phyloP scores from a whole-genome alignment of 35 echinoderm and acorn worm genomes.

The Diadema setosum region DNA sequence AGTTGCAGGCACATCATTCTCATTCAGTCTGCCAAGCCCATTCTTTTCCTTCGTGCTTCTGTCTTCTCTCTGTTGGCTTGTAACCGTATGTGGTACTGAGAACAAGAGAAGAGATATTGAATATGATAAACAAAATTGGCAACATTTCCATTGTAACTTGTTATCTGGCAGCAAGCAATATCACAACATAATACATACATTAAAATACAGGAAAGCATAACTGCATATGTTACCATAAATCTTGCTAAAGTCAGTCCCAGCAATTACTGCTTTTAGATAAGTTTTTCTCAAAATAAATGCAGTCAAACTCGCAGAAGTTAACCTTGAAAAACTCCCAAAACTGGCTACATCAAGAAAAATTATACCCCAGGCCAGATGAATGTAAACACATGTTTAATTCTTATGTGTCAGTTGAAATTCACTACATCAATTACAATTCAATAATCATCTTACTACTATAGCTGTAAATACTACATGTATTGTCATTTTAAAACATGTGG shows the following conservation, averaged over 20 bases:
- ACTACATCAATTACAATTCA: no score
- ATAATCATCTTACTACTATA: no score
- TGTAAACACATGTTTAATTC: no score
- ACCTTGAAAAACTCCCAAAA: no score
- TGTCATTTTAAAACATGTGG: no score
- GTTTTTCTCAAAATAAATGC: no score
- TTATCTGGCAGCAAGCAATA: neutral
- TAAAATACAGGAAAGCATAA: neutral
- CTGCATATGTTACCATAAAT: neutral
- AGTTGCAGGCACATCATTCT: neutral
- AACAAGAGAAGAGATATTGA: neutral
- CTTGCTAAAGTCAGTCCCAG: neutral
- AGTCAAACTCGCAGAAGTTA: no score
- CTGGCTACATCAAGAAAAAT: no score
- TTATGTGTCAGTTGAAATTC: no score
- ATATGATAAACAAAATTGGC: neutral
- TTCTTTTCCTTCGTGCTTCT: slow-evolving; percentile 8
- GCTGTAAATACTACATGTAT: no score
- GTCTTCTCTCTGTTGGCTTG: slow-evolving; percentile 33
- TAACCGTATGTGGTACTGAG: slow-evolving; percentile 12
- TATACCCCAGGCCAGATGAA: no score
- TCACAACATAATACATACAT: neutral
- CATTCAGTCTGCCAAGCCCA: neutral
- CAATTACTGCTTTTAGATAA: neutral
- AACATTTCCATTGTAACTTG: neutral